Evolutionary conservation across 1,140 invertebrate species (phyloP).

Genomic region (Drosophila oshimai): DNA sequence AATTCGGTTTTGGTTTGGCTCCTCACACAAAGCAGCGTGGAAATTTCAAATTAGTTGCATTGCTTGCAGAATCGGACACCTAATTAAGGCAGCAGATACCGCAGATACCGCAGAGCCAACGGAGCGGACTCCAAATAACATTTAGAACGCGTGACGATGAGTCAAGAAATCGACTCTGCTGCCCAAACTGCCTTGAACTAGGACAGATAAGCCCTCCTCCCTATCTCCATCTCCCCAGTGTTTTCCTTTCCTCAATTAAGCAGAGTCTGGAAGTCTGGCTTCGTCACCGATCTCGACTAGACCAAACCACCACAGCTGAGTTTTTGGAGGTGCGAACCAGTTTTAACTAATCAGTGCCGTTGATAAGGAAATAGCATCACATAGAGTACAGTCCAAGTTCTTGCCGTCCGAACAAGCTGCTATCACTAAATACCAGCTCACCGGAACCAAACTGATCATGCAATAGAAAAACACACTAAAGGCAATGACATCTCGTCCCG

Average conservation of each 20-base stretch:
- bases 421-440: conserved; percentile 15
- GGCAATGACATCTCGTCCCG: conserved; percentile 1
- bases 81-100: not conserved
- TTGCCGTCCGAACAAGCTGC: conserved; percentile 4
- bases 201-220: conserved; percentile 38
- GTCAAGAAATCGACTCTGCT: not conserved
- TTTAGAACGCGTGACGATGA: conserved; percentile 3
- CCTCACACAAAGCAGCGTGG: conserved; percentile 1
- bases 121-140: not conserved
- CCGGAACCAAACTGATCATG: conserved; percentile 25
- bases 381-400: conserved; percentile 1
- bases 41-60: conserved; percentile 38
- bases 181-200: conserved; percentile 36
- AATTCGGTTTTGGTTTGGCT: not conserved
- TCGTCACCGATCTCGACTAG: conserved; percentile 36
- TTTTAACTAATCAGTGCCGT: conserved; percentile 54
- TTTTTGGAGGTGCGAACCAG: conserved; percentile 65
- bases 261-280: conserved; percentile 13
- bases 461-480: not conserved
- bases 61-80: conserved; percentile 26
- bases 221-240: not conserved
- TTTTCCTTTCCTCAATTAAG: conserved; percentile 37
- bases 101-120: not conserved
- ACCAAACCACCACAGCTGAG: conserved; percentile 61
- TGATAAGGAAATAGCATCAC: conserved; percentile 47